phyloP scores from a whole-genome alignment of 2,888 invertebrate genomes.

The Drosophila neonasuta region DNA sequence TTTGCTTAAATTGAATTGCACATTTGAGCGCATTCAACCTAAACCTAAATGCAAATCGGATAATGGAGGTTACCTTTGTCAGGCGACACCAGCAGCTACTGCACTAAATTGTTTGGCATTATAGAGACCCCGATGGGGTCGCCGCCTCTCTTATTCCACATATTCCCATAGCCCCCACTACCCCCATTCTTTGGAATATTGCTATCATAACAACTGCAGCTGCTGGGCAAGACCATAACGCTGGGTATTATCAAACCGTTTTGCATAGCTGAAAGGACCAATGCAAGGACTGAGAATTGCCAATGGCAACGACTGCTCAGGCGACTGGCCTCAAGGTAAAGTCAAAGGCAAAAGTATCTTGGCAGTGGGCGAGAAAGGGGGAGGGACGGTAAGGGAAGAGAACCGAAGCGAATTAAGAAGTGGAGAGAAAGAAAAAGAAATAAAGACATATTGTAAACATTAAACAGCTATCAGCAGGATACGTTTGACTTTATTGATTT shows the following conservation, averaged over 20 bases:
- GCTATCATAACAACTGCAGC: slow-evolving; percentile 75
- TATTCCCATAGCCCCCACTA: background rate
- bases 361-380: background rate
- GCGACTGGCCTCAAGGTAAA: slow-evolving; percentile 61
- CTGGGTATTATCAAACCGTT: slow-evolving; percentile 65
- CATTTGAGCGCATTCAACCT: slow-evolving; percentile 78
- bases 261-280: slow-evolving; percentile 55
- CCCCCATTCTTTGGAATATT: slow-evolving; percentile 19
- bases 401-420: slow-evolving; percentile 5
- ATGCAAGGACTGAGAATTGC: slow-evolving; percentile 26
- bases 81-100: slow-evolving; percentile 51
- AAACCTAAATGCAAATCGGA: slow-evolving; percentile 77
- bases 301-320: slow-evolving; percentile 16
- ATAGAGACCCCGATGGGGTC: slow-evolving; percentile 19
- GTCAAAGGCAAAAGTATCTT: slow-evolving; percentile 64
- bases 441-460: slow-evolving; percentile 78
- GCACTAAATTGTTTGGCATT: slow-evolving; percentile 77
- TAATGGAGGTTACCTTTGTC: slow-evolving; percentile 74
- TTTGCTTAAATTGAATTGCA: slow-evolving; percentile 78
- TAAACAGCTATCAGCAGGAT: slow-evolving; percentile 77
- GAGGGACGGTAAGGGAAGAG: background rate
- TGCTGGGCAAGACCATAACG: slow-evolving; percentile 62
- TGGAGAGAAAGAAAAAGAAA: slow-evolving; percentile 41
- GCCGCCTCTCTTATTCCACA: background rate
- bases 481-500: slow-evolving; percentile 75